Evolutionary conservation across 1,140 invertebrate genomes (phyloP).

Genomic region (Samia ricini): DNA sequence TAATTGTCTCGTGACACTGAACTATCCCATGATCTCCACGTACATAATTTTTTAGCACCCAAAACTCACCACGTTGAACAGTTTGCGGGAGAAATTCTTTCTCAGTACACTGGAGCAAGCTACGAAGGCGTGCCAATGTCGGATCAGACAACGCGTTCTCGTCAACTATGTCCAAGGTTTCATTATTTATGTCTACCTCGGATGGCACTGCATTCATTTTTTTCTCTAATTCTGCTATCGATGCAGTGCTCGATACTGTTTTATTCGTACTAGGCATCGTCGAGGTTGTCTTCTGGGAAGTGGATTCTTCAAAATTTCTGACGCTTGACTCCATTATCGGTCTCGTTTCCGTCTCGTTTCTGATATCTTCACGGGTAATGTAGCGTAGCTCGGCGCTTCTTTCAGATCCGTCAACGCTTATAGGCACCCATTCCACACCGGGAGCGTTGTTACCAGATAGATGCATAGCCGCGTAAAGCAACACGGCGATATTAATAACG

Average conservation of each 20-base stretch:
- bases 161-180: constrained; percentile 57
- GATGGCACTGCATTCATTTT: constrained; percentile 49
- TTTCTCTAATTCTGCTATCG: constrained; percentile 51
- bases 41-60: constrained; percentile 94
- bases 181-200: constrained; percentile 50
- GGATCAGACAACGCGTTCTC: constrained; percentile 59
- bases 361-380: constrained; percentile 44
- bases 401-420: constrained; percentile 54
- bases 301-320: constrained; percentile 56
- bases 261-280: constrained; percentile 61
- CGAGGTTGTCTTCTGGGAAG: constrained; percentile 54
- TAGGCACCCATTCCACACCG: constrained; percentile 52
- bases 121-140: constrained; percentile 52
- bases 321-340: constrained; percentile 39
- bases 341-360: constrained; percentile 48
- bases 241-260: constrained; percentile 57
- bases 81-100: constrained; percentile 80
- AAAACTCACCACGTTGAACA: constrained; percentile 90
- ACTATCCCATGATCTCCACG: constrained; percentile 79
- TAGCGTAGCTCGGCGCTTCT: constrained; percentile 50
- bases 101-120: constrained; percentile 81
- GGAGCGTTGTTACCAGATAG: constrained; percentile 48
- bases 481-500: constrained; percentile 83
- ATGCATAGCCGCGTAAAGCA: constrained; percentile 79
- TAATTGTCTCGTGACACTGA: constrained; percentile 90